Base-by-base conservation (phyloP, 2,888 invertebrate genomes). In the Beris morrisii region DNA sequence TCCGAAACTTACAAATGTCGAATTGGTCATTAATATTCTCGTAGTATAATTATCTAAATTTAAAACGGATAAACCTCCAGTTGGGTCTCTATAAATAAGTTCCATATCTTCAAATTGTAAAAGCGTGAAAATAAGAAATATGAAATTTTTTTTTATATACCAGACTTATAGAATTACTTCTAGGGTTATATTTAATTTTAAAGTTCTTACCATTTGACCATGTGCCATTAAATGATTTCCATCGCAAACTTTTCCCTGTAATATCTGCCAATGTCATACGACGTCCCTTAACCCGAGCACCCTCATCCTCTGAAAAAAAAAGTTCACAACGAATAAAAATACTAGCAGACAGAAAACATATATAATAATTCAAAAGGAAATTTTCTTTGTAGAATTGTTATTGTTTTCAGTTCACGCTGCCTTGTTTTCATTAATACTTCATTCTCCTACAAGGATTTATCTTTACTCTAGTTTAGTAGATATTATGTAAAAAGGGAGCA, bases 21-120 rank as follows among this genome's bases (percentile, higher is more conserved):
- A 87, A 81, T 92, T 92, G 75, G 88, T 89, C 87, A 92, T 89
- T 67, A 92, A 85, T 70, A 88, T 84, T 71, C 87, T 83, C 58
- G 88, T 86, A 74, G 89, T 89, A 76, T 89, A 86, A 77, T 89
- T 89, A 73, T 87, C 86, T 59, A 90, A 89, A 80, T 92, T 89
- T 82, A 91, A 88, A 71, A 92, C 84, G 50, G 91, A 88, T 63
- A 94, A 84, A 9, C 92, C 92, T 0, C 92, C 92, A 79, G 88
- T 86, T 45, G 87, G 83, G 81, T 92, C 90, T 69, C 88, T 83
- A 82, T 87, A 92, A 69, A 92, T 87, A 76, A 93, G 83, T 79
- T 93, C 91, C 71, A 85, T 84, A 74, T 90, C 92, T 92, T 38
- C 9, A 38, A 1, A 38, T 38, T 38, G 38, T 38, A 38, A 38